These are phyloP conservation scores for Strigamia transsilvanica DNA, from an alignment of 2,888 invertebrate species.

Conservation along the genomic window DNA sequence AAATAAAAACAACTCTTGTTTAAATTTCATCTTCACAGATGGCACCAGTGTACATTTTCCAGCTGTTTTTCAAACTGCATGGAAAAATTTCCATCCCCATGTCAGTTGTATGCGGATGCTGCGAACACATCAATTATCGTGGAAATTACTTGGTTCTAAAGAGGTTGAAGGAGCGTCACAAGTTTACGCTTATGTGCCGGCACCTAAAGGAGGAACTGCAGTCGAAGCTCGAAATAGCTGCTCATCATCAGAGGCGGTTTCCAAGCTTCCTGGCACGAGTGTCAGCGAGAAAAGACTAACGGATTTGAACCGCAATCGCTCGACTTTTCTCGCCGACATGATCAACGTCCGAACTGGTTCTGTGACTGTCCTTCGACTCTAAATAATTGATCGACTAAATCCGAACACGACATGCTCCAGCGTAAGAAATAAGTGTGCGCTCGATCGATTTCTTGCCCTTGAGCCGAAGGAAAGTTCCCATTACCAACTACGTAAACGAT, in stretches of 20 bases:
- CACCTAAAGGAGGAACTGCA: constrained; percentile 47
- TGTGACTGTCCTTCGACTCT: constrained; percentile 42
- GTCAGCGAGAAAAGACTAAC: constrained; percentile 42
- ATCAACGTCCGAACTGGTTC: constrained; percentile 40
- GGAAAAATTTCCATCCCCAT: neutral
- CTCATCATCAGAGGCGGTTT: constrained; percentile 14
- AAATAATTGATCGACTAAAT: constrained; percentile 27
- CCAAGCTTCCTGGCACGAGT: constrained; percentile 28
- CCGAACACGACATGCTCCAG: constrained; percentile 21
- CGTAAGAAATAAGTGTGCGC: constrained; percentile 10
- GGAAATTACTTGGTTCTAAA: neutral
- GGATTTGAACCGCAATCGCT: constrained; percentile 40
- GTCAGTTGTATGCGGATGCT: constrained; percentile 12
- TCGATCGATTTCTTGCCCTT: constrained; percentile 44
- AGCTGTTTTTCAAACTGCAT: neutral
- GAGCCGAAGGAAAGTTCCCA: constrained; percentile 45
- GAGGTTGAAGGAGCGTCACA: neutral
- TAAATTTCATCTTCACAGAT: neutral
- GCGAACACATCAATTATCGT: neutral
- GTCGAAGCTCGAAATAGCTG: constrained; percentile 39
- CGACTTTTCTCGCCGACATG: constrained; percentile 49
- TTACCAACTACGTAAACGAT: constrained; percentile 65
- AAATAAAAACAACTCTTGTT: neutral
- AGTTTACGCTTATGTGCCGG: constrained; percentile 22
- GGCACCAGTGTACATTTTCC: neutral